Evolutionary conservation across 2,113 vertebrate species (phyloP), one percentile per base, ranked within the genome.

Genomic region (Ascaphus truei): DNA sequence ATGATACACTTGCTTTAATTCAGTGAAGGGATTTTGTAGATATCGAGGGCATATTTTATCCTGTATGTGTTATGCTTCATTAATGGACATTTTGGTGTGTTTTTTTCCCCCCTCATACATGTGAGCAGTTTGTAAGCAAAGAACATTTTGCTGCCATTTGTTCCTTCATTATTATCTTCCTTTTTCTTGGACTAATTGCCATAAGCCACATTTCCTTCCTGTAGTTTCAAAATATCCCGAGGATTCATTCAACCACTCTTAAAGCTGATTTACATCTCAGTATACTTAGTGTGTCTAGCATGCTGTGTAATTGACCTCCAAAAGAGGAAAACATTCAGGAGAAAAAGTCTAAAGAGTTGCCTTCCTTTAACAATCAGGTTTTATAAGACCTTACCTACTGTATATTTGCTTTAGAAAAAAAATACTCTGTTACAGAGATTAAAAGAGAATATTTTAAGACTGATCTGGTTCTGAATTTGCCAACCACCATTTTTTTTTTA

Each of bases 201-300:
- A 58, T 41, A 71, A 71, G 67, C 57, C 56, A 71, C 56, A 71
- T 52, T 71, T 71, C 57, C 57, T 71, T 71, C 45, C 67, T 71
- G 45, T 60, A 39, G 25, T 47, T 60, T 52, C 23, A 23, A 30
- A 61, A 61, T 60, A 25, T 60, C 67, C 67, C 52, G 50, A 52
- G 67, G 47, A 71, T 71, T 45, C 59, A 61, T 60, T 71, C 66
- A 59, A 50, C 55, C 34, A 61, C 67, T 61, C 33, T 61, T 71
- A 71, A 71, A 61, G 45, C 45, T 71, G 67, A 71, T 71, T 61
- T 52, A 60, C 57, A 52, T 71, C 65, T 57, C 55, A 50, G 47
- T 48, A 58, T 61, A 71, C 48, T 71, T 48, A 59, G 41, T 31
- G 22, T 59, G 65, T 59, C 53, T 3, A 34, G 30, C 66, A 68